Conservation (phyloP, 2,797 vertebrate genomes). For the Dermochelys coriacea region DNA sequence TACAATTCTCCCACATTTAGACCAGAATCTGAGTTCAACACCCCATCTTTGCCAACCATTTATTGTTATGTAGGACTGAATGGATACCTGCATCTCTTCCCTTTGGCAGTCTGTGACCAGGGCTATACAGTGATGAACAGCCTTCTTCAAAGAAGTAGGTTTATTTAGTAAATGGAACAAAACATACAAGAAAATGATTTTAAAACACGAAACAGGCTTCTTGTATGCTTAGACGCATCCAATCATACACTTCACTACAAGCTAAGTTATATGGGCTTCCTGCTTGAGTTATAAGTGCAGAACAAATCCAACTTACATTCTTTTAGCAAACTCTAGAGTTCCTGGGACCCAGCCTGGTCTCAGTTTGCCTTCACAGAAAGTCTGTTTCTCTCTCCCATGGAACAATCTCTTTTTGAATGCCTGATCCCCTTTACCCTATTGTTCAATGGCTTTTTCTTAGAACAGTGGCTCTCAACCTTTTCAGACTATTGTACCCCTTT, state of each 20-base stretch:
- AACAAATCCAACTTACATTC: background rate
- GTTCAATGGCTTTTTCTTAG: background rate
- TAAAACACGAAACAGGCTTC: too few relatives aligned
- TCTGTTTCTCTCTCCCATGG: background rate
- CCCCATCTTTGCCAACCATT: background rate
- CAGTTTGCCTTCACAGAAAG: background rate
- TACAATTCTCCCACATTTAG: rapidly evolving
- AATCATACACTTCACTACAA: background rate
- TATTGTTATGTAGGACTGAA: background rate
- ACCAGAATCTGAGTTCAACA: background rate
- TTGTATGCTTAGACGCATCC: too few relatives aligned
- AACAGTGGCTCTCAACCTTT: background rate
- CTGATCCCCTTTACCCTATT: background rate
- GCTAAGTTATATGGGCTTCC: background rate
- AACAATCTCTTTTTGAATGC: background rate
- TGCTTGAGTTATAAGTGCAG: background rate
- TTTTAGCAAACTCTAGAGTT: background rate
- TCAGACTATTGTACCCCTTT: too few relatives aligned
- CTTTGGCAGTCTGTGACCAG: background rate
- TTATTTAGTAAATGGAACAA: background rate
- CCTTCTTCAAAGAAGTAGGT: background rate
- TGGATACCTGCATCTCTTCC: background rate
- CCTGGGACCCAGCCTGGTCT: background rate
- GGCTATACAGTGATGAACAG: background rate
- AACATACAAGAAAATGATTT: too few relatives aligned